Evolutionary conservation across 2,113 vertebrate species (phyloP).

Genomic region (Tauraco erythrolophus): DNA sequence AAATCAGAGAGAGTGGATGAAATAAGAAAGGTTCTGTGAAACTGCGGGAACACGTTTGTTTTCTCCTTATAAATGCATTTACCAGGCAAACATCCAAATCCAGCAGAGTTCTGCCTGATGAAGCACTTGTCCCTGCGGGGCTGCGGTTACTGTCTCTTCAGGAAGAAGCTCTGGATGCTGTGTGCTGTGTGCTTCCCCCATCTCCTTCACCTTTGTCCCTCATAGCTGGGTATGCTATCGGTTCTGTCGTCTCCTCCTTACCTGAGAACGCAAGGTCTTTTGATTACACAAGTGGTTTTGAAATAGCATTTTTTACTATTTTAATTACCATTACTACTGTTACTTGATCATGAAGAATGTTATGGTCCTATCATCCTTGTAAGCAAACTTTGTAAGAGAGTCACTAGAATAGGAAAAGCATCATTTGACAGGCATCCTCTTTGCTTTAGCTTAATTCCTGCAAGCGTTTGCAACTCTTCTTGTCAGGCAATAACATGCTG

Average conservation of each 20-base stretch:
- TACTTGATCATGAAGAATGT: background rate
- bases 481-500: background rate
- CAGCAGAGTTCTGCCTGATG: background rate
- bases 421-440: background rate
- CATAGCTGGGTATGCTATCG: fast-evolving
- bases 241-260: background rate
- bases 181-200: background rate
- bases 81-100: background rate
- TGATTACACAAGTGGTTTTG: background rate
- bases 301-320: background rate
- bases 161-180: background rate
- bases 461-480: background rate
- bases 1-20: background rate
- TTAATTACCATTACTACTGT: background rate
- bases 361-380: background rate
- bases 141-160: background rate
- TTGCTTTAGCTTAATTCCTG: background rate
- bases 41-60: background rate
- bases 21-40: background rate
- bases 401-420: background rate
- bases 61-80: background rate
- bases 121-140: background rate
- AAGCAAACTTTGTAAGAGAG: background rate
- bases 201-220: background rate
- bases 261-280: background rate